Base-by-base conservation (phyloP, 2,888 invertebrate species). In the Meandrusa payeni region DNA sequence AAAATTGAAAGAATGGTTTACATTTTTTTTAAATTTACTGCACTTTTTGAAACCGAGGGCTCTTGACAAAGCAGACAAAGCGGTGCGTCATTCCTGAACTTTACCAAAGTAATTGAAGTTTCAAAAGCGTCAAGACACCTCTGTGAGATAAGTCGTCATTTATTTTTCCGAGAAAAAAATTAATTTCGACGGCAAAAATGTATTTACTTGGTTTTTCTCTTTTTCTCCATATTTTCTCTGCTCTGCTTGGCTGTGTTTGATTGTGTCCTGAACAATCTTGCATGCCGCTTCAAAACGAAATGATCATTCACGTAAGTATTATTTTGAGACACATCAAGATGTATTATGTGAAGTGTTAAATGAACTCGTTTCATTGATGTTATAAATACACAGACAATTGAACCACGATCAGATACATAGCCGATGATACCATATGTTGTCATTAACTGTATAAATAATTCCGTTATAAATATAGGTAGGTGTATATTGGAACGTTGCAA, bases 211-310 rank as follows among this genome's bases (percentile, higher is more conserved):
- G 91, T 91, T 91, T 61, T 92, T 91, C 90, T 91, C 91, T 92
- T 91, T 85, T 92, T 92, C 91, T 91, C 89, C 91, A 91, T 92
- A 89, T 90, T 90, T 92, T 91, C 91, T 92, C 92, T 92, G 92
- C 93, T 93, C 93, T 93, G 93, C 93, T 93, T 93, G 92, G 90
- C 92, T 92, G 92, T 92, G 92, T 92, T 91, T 93, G 92, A 92
- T 92, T 92, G 92, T 92, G 91, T 91, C 91, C 91, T 90, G 90
- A 91, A 91, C 91, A 91, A 91, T 89, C 89, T 89, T 88, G 92
- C 92, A 92, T 92, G 92, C 91, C 89, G 92, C 92, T 92, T 92
- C 92, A 90, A 91, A 89, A 88, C 90, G 89, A 91, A 90, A 88
- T 85, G 85, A 89, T 89, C 88, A 88, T 91, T 91, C 92, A 92